Conservation (phyloP, 2,113 vertebrate species). For the Oenanthe oenanthe region DNA sequence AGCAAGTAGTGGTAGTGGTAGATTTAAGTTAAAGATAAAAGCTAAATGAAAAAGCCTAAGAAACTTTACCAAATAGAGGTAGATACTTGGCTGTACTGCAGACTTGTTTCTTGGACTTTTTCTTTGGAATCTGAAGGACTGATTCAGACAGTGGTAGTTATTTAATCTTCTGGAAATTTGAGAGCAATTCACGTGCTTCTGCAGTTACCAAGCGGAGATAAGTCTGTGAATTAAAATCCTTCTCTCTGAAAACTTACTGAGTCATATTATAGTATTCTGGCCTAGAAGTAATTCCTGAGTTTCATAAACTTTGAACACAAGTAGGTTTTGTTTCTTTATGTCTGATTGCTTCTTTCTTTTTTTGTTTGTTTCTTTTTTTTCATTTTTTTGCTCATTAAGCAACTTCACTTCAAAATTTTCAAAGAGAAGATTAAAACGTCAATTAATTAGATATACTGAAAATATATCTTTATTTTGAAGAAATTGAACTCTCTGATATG, state of each 20-base stretch:
- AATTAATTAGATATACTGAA: neutral
- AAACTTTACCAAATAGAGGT: neutral
- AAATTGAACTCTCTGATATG: neutral
- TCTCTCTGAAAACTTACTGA: neutral
- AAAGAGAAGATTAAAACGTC: neutral
- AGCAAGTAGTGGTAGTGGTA: neutral
- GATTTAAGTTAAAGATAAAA: neutral
- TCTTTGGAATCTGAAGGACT: neutral
- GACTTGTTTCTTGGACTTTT: neutral
- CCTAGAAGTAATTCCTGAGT: neutral
- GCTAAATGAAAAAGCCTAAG: neutral
- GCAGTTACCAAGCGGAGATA: neutral
- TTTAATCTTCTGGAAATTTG: neutral
- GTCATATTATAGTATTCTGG: neutral
- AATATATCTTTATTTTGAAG: neutral
- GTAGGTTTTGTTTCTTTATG: neutral
- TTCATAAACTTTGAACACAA: neutral
- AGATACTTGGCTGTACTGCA: neutral
- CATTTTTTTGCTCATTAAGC: neutral
- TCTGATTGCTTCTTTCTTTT: neutral
- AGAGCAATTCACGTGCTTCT: neutral
- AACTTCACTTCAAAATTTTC: neutral
- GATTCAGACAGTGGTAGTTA: neutral
- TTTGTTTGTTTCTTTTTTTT: neutral
- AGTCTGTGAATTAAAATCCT: neutral